Percentiles rank a stretch among this genome's conserved stretches.
These are phyloP conservation scores for Zoanthus sociatus DNA, from an alignment of 92 coral and sea anemone genomes.

Conservation along the genomic window DNA sequence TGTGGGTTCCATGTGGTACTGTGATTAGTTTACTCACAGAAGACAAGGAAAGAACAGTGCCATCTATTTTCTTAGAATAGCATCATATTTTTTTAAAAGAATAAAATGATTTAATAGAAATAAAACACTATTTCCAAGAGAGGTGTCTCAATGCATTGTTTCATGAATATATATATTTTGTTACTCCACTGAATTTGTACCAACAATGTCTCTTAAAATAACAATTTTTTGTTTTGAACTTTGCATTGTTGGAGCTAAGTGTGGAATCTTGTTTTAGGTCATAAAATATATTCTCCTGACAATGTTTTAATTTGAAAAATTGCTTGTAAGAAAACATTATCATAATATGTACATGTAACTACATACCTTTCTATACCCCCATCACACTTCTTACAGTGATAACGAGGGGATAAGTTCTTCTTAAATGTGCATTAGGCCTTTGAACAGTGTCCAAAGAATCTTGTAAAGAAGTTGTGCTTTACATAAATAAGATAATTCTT, in stretches of 20 bases:
- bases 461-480: background rate
- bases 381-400: background rate
- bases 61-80: background rate
- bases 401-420: constrained; percentile 2
- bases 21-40: background rate
- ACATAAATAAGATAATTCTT: background rate
- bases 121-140: background rate
- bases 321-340: constrained; percentile 1
- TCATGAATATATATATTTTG: background rate
- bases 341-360: background rate
- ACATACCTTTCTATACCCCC: constrained; percentile 1
- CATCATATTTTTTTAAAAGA: background rate
- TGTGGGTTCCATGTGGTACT: background rate
- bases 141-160: background rate
- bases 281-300: background rate
- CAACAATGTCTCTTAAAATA: background rate
- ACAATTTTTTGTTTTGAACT: background rate
- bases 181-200: background rate
- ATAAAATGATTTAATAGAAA: background rate
- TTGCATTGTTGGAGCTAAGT: background rate
- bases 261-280: background rate
- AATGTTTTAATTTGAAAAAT: background rate
- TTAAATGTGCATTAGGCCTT: background rate
- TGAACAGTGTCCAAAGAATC: background rate
- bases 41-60: background rate